Percentiles rank a stretch among this genome's conserved stretches.
Evolutionary conservation across 2,113 vertebrate genomes (phyloP).

Genomic region (Phylloscopus whistleri): DNA sequence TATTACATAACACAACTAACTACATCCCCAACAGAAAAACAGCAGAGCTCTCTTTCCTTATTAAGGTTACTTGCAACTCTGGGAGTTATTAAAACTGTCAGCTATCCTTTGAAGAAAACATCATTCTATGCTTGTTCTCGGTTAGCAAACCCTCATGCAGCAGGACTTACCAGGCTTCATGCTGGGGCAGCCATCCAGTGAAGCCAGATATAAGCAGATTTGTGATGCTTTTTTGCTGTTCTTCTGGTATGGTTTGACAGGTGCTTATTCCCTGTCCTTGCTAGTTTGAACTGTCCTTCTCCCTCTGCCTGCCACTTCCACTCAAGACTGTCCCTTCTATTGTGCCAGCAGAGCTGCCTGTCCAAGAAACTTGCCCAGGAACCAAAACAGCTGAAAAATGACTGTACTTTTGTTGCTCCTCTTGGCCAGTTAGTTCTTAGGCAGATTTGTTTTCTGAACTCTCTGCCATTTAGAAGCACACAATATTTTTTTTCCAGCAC

Average conservation of each 20-base stretch:
- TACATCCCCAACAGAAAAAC: not conserved
- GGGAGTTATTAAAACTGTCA: not conserved
- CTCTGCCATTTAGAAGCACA: not conserved
- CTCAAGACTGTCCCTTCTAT: not conserved
- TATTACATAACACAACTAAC: not conserved
- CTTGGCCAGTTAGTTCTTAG: not conserved
- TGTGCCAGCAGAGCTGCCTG: not conserved
- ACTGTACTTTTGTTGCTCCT: not conserved
- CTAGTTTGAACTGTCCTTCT: not conserved
- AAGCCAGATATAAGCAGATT: not conserved
- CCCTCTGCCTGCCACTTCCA: not conserved
- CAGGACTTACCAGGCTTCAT: not conserved
- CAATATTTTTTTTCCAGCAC: not conserved
- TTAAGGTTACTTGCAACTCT: not conserved
- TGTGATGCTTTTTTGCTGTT: not conserved
- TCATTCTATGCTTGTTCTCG: accelerated
- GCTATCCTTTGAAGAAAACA: not conserved
- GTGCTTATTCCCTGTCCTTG: not conserved
- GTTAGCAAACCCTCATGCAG: not conserved
- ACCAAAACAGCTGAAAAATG: not conserved
- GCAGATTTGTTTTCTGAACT: not conserved
- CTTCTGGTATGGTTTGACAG: not conserved
- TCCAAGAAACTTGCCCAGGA: not conserved
- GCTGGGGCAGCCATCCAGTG: not conserved
- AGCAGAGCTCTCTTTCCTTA: not conserved